Evolutionary conservation across 2,797 vertebrate species (phyloP).

Genomic region (Peromyscus eremicus): DNA sequence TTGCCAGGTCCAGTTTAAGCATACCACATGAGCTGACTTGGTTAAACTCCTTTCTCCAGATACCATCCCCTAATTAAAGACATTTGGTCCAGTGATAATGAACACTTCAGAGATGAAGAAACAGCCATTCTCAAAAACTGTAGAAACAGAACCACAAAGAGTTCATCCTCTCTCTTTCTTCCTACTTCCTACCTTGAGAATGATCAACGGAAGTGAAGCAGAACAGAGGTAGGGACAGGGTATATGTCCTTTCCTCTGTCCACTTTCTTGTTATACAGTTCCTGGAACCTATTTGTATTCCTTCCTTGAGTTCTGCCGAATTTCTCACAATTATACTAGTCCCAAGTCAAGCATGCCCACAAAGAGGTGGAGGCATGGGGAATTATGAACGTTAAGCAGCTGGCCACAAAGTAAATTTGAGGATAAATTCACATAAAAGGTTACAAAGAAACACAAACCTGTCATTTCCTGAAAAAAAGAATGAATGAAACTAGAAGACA

Average conservation of each 20-base stretch:
- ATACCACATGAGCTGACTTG: not conserved
- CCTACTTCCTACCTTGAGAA: not conserved
- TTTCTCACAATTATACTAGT: not conserved
- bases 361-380: accelerated
- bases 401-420: not conserved
- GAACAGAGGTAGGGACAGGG: not conserved
- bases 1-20: not conserved
- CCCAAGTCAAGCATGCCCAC: accelerated
- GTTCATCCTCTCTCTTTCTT: not conserved
- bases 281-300: not conserved
- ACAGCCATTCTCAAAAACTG: not conserved
- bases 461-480: not conserved
- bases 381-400: not conserved
- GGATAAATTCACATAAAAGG: not conserved
- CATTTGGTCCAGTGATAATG: not conserved
- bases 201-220: not conserved
- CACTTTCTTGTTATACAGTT: not conserved
- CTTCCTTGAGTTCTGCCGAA: not conserved
- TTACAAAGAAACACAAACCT: not conserved
- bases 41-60: not conserved
- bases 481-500: not conserved
- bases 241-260: not conserved
- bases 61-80: not conserved
- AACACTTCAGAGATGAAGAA: not conserved
- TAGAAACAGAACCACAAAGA: not conserved